Conservation (phyloP, 2,797 vertebrate species). For the Corythornis leucogaster region DNA sequence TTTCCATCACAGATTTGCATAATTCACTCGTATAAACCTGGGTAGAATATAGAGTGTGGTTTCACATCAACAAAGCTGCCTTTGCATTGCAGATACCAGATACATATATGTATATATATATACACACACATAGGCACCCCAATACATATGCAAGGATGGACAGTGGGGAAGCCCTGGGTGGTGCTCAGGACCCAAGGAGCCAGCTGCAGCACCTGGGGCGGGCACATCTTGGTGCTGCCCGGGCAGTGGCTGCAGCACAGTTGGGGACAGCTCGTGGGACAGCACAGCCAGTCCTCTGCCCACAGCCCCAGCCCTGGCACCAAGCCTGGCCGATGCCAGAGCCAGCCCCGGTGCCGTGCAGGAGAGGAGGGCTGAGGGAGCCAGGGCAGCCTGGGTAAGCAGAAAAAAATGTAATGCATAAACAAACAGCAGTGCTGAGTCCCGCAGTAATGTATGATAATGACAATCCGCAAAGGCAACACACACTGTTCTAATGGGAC, state of each 20-base stretch:
- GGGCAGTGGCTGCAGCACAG: not conserved
- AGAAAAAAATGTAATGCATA: conserved; percentile 32
- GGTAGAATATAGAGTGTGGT: conserved; percentile 76
- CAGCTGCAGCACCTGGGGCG: not conserved
- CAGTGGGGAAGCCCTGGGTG: not conserved
- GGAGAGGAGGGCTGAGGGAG: not conserved
- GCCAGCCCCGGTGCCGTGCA: not conserved
- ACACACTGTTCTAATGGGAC: conserved; percentile 59
- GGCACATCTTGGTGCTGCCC: not conserved
- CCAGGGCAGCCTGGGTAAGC: not conserved
- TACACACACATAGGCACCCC: not conserved
- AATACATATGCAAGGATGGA: rapidly evolving
- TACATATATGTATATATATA: not conserved
- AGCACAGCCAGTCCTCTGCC: rapidly evolving
- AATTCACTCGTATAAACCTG: conserved; percentile 83
- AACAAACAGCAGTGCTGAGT: conserved; percentile 61
- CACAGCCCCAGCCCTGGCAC: not conserved
- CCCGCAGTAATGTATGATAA: conserved; percentile 62
- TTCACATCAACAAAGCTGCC: conserved; percentile 48
- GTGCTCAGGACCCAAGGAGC: rapidly evolving
- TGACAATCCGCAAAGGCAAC: conserved; percentile 56
- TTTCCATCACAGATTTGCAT: conserved; percentile 84
- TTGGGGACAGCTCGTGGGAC: not conserved
- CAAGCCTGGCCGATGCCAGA: too few species aligned
- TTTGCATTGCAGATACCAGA: conserved; percentile 58